Base-by-base conservation (phyloP, 2,797 vertebrate genomes). In the Sebastes paucispinis region DNA sequence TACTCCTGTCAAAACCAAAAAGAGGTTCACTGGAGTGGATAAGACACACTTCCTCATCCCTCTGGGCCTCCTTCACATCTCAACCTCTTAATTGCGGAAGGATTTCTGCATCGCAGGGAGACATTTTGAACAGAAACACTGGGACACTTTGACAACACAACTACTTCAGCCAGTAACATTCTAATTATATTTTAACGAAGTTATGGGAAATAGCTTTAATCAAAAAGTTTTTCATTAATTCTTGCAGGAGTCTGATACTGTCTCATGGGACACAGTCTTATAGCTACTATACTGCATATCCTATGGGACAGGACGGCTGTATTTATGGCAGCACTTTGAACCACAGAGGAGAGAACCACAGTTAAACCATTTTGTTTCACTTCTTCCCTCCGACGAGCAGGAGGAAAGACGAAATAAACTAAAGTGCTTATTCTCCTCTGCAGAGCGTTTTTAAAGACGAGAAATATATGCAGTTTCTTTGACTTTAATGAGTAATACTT, bases 1-100 rank as follows among this genome's bases (percentile, higher is more conserved):
- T 14, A 47, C 68, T 79, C 65, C 82, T 85, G 79, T 90, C 79
- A 71, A 7, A 79, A 69, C 34, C 73, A 5, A 57, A 81, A 81
- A 59, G 27, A 52, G 83, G n/a, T 50, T 81, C 69, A 79, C 43
- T 31, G 6, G 64, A 70, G 79, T 65, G 69, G 75, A 71, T 58
- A 6, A 69, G 71, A 68, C 80, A 29, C 32, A 57, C 69, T 29
- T 25, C 24, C 24, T 39, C 22, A 5, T 81, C 80, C 84, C 81
- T 70, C 5, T 36, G 77, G 79, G 22, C 50, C 69, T 1, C 29
- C 54, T 75, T 39, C 24, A 64, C 20, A 25, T 10, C 34, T 24
- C 34, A 78, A 60, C n/a, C 13, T 85, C 65, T 24, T 77, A 79
- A 84, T 77, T 75, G 69, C 54, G 11, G 3, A 2, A 68, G 7